Conservation (phyloP, 2,888 invertebrate genomes). For the Oegoconia quadripuncta region DNA sequence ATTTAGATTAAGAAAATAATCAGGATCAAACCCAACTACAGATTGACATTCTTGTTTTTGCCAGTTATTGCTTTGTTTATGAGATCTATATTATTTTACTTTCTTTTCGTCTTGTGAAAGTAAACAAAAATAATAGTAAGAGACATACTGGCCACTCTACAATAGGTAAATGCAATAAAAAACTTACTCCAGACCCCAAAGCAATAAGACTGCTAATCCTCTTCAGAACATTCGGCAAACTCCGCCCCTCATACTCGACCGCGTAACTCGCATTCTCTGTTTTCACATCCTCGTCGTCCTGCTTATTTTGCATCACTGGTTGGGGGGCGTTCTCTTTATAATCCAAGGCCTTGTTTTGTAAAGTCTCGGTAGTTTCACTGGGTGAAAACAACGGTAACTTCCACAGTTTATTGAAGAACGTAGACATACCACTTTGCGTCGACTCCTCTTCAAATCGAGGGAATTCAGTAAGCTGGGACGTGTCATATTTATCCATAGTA, state of each 20-base stretch:
- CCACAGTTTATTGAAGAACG: slow-evolving; percentile 87
- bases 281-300: slow-evolving; percentile 46
- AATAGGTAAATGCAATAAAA: too few relatives aligned
- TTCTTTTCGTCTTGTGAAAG: not conserved
- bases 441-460: slow-evolving; percentile 86
- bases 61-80: too few relatives aligned
- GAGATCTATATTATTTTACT: not conserved
- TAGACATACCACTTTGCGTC: slow-evolving; percentile 84
- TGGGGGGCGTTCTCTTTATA: slow-evolving; percentile 33
- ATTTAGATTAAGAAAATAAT: too few relatives aligned
- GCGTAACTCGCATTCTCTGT: slow-evolving; percentile 64
- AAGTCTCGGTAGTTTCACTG: slow-evolving; percentile 44
- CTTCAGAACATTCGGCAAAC: slow-evolving; percentile 90
- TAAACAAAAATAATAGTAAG: too few relatives aligned
- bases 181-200: slow-evolving; percentile 86
- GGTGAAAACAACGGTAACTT: slow-evolving; percentile 81
- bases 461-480: slow-evolving; percentile 69
- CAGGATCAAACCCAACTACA: too few relatives aligned
- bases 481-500: slow-evolving; percentile 68
- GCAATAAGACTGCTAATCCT: slow-evolving; percentile 93
- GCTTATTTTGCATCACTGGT: slow-evolving; percentile 35
- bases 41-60: too few relatives aligned
- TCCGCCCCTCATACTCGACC: slow-evolving; percentile 84
- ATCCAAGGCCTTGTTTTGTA: slow-evolving; percentile 39
- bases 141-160: too few relatives aligned